Base-by-base conservation (phyloP, 2,888 invertebrate genomes). In the Troglohyphantes excavatus region DNA sequence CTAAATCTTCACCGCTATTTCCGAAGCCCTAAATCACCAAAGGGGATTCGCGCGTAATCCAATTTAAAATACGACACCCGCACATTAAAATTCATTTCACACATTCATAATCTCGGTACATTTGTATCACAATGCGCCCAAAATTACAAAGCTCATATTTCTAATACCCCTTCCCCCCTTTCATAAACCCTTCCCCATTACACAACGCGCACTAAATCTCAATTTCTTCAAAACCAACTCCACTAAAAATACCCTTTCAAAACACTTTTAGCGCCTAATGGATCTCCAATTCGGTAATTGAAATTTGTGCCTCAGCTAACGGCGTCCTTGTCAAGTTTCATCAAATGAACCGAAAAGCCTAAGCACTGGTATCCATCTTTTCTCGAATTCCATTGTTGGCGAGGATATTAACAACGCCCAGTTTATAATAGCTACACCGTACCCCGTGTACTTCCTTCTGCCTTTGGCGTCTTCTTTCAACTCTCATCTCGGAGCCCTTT, bases 371-470 rank as follows among this genome's bases (percentile, higher is more conserved):
- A 78, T 78, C 63, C 63, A 78, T 63, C 63, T 78, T 78, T 78
- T 78, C 23, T 21, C 63, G 6, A 63, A 78, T 78, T 13, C 76
- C 76, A 39, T 78, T 78, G 76, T 78, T 63, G 29, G 13, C 26
- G 9, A n/a, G 63, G 33, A 65, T 21, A 61, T 63, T 39, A 21
- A 17, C 76, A 65, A 78, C 43, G 76, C 72, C 46, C 72, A 46
- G 70, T 46, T 46, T 17, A 2, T 46, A 17, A 46, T 17, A 46
- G 17, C 46, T 17, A 2, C 17, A 13, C 17, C 46, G 17, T 33
- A 46, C 46, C 17, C 17, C 17, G 13, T 46, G 9, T 33, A 33
- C 11, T 46, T 7, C 46, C 46, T 46, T n/a, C n/a, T 9, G 46
- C 46, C 9, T 17, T 13, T 46, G 46, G 46, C 46, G 2, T 17